Evolutionary conservation across 2,888 invertebrate genomes (phyloP).

Genomic region (Pandemis corylana): DNA sequence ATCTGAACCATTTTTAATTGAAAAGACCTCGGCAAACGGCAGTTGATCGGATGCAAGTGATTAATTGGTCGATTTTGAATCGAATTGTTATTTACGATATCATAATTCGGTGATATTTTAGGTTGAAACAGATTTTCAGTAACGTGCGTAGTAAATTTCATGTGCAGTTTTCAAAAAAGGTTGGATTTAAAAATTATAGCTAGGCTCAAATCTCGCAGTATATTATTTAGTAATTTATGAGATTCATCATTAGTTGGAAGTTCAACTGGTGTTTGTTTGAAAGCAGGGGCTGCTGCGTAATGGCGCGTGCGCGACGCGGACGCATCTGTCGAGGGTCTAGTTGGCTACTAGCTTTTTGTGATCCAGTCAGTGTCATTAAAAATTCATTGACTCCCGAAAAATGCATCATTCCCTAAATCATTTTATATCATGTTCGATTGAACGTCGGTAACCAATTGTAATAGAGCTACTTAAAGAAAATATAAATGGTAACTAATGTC

Average conservation of each 20-base stretch:
- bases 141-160: too few species aligned
- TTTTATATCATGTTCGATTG: slow-evolving; percentile 1
- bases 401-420: slow-evolving; percentile 7
- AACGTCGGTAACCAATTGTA: not conserved
- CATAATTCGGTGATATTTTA: slow-evolving; percentile 6
- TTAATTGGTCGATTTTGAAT: slow-evolving; percentile 59
- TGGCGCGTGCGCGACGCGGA: slow-evolving; percentile 66
- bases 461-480: not conserved
- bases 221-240: slow-evolving; percentile 42
- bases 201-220: slow-evolving; percentile 26
- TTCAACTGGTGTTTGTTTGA: slow-evolving; percentile 60
- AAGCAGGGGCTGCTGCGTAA: slow-evolving; percentile 65
- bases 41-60: slow-evolving; percentile 61
- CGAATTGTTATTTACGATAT: slow-evolving; percentile 44
- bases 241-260: slow-evolving; percentile 41
- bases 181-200: slow-evolving; percentile 36
- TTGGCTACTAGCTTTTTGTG: slow-evolving; percentile 49
- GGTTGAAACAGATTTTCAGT: too few species aligned
- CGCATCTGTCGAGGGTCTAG: slow-evolving; percentile 65
- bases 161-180: not conserved
- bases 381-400: slow-evolving; percentile 51
- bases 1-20: slow-evolving; percentile 73
- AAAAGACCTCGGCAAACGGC: slow-evolving; percentile 62
- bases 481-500: not conserved
- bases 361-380: slow-evolving; percentile 51